These are phyloP conservation scores for Perccottus glenii DNA, from an alignment of 2,113 vertebrate genomes.

Conservation along the genomic window DNA sequence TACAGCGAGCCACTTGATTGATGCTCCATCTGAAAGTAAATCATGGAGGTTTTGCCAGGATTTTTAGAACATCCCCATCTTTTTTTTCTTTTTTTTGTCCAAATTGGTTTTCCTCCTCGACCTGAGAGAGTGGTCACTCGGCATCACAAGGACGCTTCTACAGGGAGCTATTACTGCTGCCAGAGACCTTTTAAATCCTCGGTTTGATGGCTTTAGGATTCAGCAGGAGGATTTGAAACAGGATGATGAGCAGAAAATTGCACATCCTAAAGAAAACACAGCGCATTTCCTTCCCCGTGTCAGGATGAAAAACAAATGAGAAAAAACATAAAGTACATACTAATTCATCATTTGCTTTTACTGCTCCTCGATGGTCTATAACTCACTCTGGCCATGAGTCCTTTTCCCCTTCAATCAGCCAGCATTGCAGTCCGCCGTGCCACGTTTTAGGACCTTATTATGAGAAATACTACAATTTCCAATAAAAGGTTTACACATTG, in stretches of 20 bases:
- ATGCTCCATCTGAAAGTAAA: constrained; percentile 79
- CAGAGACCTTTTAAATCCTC: constrained; percentile 87
- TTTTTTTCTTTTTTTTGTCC: constrained; percentile 56
- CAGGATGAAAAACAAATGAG: constrained; percentile 72
- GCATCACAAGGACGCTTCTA: constrained; percentile 83
- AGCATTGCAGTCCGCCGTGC: constrained; percentile 59
- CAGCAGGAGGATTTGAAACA: constrained; percentile 85
- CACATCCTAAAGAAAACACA: constrained; percentile 95
- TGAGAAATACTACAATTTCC: constrained; percentile 64
- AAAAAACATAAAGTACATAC: constrained; percentile 73
- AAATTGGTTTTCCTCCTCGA: constrained; percentile 86
- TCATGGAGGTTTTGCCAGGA: constrained; percentile 74
- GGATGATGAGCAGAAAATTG: constrained; percentile 94
- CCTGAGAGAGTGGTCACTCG: constrained; percentile 75
- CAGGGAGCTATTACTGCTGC: constrained; percentile 84
- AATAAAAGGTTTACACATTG: constrained; percentile 76
- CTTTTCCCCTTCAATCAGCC: constrained; percentile 53
- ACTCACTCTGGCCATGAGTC: constrained; percentile 64
- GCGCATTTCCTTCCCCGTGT: constrained; percentile 90
- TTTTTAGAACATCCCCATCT: constrained; percentile 61
- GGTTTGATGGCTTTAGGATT: constrained; percentile 86
- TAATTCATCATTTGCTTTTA: constrained; percentile 89
- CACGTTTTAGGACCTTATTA: constrained; percentile 77
- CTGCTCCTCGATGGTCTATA: constrained; percentile 78
- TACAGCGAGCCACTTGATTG: constrained; percentile 80